A percentile compares a stretch with the other conserved stretches of the same genome.
phyloP scores from a whole-genome alignment of 2,113 vertebrate genomes.

The Cynopterus brachyotis region DNA sequence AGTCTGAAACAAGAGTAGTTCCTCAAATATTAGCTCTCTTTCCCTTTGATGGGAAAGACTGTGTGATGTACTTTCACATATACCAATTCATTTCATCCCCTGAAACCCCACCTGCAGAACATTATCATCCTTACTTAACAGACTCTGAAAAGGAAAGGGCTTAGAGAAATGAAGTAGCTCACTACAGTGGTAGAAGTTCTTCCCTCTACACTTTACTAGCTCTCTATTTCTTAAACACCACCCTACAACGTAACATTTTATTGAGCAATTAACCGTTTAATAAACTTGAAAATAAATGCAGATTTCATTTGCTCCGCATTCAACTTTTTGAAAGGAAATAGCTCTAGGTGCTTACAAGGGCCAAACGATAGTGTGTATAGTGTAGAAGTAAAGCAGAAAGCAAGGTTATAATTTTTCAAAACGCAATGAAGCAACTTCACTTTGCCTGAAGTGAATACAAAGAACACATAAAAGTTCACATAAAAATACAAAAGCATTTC shows the following conservation, averaged over 20 bases:
- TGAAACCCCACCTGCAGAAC: neutral
- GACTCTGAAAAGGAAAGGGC: neutral
- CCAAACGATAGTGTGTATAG: neutral
- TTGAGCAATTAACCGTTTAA: neutral
- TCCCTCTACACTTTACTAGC: neutral
- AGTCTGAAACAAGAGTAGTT: neutral
- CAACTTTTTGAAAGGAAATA: conserved; percentile 6
- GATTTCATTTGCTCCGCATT: neutral
- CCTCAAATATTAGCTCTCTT: neutral
- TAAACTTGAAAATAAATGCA: conserved; percentile 6
- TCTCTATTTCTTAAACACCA: neutral
- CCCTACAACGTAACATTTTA: neutral
- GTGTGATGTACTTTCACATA: neutral
- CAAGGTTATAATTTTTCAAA: neutral
- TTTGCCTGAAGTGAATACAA: neutral
- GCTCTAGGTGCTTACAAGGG: neutral
- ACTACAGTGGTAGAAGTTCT: neutral
- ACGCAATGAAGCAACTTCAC: neutral
- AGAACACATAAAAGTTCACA: neutral
- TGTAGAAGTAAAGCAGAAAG: neutral
- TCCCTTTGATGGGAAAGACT: neutral
- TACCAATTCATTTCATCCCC: neutral
- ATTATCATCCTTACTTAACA: neutral
- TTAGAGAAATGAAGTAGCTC: neutral
- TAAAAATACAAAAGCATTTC: neutral